Conservation (phyloP, 2,797 vertebrate species). For the Coilia nasus region DNA sequence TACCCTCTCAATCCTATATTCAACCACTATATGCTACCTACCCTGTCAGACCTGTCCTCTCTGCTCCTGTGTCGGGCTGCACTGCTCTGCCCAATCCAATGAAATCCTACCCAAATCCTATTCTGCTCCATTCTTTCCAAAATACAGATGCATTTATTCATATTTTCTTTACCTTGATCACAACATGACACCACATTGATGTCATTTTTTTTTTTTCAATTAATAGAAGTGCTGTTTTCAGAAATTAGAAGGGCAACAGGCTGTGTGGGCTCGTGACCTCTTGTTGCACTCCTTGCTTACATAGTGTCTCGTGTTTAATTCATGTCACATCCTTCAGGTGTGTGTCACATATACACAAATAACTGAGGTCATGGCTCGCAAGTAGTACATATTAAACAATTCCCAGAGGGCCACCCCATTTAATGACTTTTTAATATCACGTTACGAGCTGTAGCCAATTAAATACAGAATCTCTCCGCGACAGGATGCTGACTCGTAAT, state of each 20-base stretch:
- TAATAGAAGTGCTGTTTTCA: slow-evolving; percentile 18
- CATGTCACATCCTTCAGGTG: slow-evolving; percentile 60
- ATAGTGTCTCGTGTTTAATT: slow-evolving; percentile 54
- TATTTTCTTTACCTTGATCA: slow-evolving; percentile 10
- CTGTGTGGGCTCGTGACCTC: neutral
- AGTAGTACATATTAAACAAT: slow-evolving; percentile 61
- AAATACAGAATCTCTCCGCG: slow-evolving; percentile 46
- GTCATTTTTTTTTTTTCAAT: neutral
- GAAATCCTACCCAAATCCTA: no score
- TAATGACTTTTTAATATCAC: slow-evolving; percentile 68
- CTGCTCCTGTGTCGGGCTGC: no score
- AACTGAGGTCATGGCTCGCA: slow-evolving; percentile 62
- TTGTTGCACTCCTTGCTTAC: slow-evolving; percentile 22
- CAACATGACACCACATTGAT: neutral
- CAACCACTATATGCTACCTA: no score
- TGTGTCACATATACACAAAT: slow-evolving; percentile 69
- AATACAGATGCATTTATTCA: slow-evolving; percentile 22
- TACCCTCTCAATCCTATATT: no score
- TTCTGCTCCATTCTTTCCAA: no score
- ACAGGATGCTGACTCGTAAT: slow-evolving; percentile 3
- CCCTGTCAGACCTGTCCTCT: no score
- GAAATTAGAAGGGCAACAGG: slow-evolving; percentile 12
- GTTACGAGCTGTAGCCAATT: slow-evolving; percentile 57
- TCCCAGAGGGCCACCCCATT: slow-evolving; percentile 55
- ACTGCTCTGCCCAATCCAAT: no score